A percentile compares a stretch with the other conserved stretches of the same genome.
phyloP scores from a whole-genome alignment of 1,140 invertebrate genomes.

The Odontomachus brunneus region DNA sequence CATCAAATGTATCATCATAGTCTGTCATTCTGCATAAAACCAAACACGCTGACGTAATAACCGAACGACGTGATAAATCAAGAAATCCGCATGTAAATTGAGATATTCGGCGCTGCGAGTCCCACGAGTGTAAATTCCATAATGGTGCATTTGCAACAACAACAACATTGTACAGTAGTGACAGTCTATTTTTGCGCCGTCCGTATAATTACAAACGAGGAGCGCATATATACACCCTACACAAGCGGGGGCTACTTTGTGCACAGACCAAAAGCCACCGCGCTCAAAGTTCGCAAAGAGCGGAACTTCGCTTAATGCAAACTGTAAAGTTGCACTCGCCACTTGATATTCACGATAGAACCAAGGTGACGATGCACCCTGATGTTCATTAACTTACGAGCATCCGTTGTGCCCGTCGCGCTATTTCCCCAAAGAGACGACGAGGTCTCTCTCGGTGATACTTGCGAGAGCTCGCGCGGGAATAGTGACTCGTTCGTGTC shows the following conservation, averaged over 20 bases:
- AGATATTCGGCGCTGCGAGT: no score
- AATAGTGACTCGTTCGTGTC: constrained; percentile 6
- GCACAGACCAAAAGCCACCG: neutral
- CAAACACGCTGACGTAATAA: neutral
- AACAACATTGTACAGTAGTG: no score
- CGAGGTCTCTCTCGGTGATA: neutral
- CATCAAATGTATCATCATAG: neutral
- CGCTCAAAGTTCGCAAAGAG: constrained; percentile 20
- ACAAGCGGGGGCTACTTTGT: neutral
- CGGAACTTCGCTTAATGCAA: constrained; percentile 19
- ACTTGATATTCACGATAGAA: constrained; percentile 42
- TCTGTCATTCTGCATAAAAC: neutral
- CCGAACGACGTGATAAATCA: neutral
- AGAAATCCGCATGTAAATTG: no score
- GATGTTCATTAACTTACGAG: constrained; percentile 46
- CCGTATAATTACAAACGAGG: no score
- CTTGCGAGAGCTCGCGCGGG: neutral
- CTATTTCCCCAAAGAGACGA: neutral
- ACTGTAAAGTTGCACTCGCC: neutral
- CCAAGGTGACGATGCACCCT: neutral
- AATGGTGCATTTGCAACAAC: no score
- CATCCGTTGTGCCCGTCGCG: neutral
- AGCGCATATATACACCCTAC: neutral
- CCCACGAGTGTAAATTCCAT: no score
- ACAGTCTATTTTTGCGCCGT: no score